Evolutionary conservation across 2,113 vertebrate genomes (phyloP).

Genomic region (Spilogale gracilis): DNA sequence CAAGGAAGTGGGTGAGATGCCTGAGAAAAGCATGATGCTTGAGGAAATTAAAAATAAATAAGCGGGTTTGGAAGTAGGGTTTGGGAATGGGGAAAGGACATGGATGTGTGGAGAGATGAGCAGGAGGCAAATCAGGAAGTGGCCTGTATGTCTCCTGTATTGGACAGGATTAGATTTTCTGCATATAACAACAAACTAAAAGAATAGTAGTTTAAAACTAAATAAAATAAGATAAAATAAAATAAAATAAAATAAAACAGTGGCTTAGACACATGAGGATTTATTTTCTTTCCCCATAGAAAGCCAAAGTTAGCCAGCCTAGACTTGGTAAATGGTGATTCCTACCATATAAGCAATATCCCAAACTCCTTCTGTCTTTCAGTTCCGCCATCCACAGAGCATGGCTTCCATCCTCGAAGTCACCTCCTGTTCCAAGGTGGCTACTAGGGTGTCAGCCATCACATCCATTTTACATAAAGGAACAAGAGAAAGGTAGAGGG

Average conservation of each 20-base stretch:
- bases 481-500: background rate
- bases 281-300: background rate
- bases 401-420: background rate
- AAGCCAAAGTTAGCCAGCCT: background rate
- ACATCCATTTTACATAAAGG: background rate
- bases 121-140: conserved; percentile 1
- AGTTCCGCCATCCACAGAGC: background rate
- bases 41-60: conserved; percentile 4
- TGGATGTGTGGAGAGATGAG: background rate
- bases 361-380: background rate
- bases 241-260: background rate
- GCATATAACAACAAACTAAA: background rate
- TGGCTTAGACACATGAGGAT: background rate
- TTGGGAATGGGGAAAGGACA: background rate
- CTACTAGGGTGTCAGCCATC: background rate
- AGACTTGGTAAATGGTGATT: background rate
- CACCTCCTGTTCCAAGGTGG: background rate
- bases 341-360: background rate
- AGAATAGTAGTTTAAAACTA: background rate
- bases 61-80: background rate
- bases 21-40: background rate
- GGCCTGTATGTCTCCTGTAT: background rate
- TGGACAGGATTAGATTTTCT: conserved; percentile 40
- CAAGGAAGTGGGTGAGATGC: background rate
- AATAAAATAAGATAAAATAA: background rate